phyloP scores from a whole-genome alignment of 2,888 invertebrate species.

The Phania funesta region DNA sequence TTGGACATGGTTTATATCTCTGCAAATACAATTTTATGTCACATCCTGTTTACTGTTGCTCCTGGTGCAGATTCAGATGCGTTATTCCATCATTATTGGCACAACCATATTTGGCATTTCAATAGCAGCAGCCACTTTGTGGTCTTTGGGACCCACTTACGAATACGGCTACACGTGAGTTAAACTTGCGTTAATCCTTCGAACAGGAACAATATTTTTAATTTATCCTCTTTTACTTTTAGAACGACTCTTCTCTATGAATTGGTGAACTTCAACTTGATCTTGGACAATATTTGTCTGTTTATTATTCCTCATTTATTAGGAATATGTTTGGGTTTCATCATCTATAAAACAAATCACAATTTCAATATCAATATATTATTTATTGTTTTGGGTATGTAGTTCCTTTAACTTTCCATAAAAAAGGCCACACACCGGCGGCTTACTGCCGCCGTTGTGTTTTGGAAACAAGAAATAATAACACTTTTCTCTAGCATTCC shows the following conservation, averaged over 20 bases:
- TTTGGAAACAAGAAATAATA: too few relatives aligned
- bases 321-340: conserved; percentile 88
- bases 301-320: conserved; percentile 87
- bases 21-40: conserved; percentile 88
- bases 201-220: neutral
- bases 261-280: conserved; percentile 83
- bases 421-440: too few relatives aligned
- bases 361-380: conserved; percentile 70
- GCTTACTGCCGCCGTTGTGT: too few relatives aligned
- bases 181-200: neutral
- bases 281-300: conserved; percentile 88
- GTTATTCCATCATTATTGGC: conserved; percentile 77
- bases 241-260: conserved; percentile 79
- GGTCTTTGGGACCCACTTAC: conserved; percentile 52
- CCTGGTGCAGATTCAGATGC: conserved; percentile 81
- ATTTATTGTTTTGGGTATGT: conserved; percentile 71
- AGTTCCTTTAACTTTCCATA: neutral
- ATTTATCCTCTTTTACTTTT: conserved; percentile 3
- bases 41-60: conserved; percentile 85
- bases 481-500: too few relatives aligned
- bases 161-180: conserved; percentile 62
- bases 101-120: conserved; percentile 80
- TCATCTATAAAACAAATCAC: conserved; percentile 85
- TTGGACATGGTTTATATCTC: conserved; percentile 89
- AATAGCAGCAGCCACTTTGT: conserved; percentile 81